Percentiles rank a stretch among this genome's conserved stretches.
Evolutionary conservation across 1,140 invertebrate genomes (phyloP).

Genomic region (Chelonus insularis): DNA sequence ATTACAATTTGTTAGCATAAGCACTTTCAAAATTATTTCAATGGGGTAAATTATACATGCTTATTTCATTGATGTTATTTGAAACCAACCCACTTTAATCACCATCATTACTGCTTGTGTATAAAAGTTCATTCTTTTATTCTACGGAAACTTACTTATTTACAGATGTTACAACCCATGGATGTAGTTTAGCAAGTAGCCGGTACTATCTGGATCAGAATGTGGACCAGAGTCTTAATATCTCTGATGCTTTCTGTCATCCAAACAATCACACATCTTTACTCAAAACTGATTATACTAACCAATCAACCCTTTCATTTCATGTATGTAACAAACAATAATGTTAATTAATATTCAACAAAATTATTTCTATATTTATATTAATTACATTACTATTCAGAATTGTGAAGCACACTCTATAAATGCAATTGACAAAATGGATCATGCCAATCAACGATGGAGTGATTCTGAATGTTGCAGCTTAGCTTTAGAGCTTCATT

Average conservation of each 20-base stretch:
- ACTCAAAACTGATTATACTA: conserved; percentile 46
- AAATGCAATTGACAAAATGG: conserved; percentile 28
- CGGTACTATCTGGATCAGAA: conserved; percentile 44
- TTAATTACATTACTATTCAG: too few species aligned
- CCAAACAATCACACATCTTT: conserved; percentile 34
- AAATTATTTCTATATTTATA: too few species aligned
- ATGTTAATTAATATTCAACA: too few species aligned
- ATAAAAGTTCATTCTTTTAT: not conserved
- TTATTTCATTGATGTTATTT: too few species aligned
- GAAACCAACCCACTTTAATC: too few species aligned
- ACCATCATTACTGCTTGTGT: too few species aligned
- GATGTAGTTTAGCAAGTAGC: conserved; percentile 51
- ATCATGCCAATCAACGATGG: conserved; percentile 46
- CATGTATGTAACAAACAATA: conserved; percentile 52
- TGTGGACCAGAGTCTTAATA: conserved; percentile 24
- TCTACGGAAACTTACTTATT: not conserved
- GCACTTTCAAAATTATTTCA: too few species aligned
- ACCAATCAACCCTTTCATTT: conserved; percentile 51
- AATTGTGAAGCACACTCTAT: conserved; percentile 6
- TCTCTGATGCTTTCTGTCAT: conserved; percentile 28
- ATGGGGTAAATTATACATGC: too few species aligned
- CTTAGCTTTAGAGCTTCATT: conserved; percentile 53
- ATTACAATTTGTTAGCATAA: too few species aligned
- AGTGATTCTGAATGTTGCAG: conserved; percentile 56
- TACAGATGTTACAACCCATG: conserved; percentile 47